Evolutionary conservation across 1,140 invertebrate species (phyloP), one percentile per base, ranked within the genome.

Genomic region (Agrypnia vestita): DNA sequence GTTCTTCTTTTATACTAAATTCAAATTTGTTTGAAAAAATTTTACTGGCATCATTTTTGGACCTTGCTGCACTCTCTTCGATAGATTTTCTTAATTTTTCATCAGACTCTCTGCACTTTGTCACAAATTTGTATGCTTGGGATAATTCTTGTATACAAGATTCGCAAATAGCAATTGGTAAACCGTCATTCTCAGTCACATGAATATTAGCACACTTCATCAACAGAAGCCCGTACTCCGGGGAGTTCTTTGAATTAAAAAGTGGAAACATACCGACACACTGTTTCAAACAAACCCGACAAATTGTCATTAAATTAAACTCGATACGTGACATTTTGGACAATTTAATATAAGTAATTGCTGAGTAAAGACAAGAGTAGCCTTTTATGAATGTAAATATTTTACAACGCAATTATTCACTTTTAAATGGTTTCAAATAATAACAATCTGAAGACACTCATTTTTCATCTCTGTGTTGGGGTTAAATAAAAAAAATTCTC

Each of bases 81-180:
- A 53, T 10, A 15, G 44, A 21, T 12, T n/a, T 74, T 49, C 59
- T 44, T 12, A 73, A 71, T 56, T 71, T 75, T n/a, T 78, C 62
- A 19, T 82, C 81, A 17, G 77, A 59, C 17, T 72, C 43, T 62
- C 46, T 46, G 44, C 71, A 79, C 72, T 74, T 79, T 4, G 44
- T 25, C 15, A 79, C 46, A 71, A 82, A 79, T 10, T 43, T 46
- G 17, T 79, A 76, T 1, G 67, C 73, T 13, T 51, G 19, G 10
- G 74, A 35, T 3, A 82, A 35, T 43, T 64, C 51, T 9, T 71
- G 6, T 6, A 47, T 46, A 51, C 80, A 82, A 12, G 35, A 21
- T 15, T 47, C 49, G 19, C 80, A 82, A 17, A 82, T 69, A 8
- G 25, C 44, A 15, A 21, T 21, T 6, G 80, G 76, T 7, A 82